These are phyloP conservation scores for Chalcosyrphus nemorum DNA, from an alignment of 2,888 invertebrate genomes.

Conservation along the genomic window DNA sequence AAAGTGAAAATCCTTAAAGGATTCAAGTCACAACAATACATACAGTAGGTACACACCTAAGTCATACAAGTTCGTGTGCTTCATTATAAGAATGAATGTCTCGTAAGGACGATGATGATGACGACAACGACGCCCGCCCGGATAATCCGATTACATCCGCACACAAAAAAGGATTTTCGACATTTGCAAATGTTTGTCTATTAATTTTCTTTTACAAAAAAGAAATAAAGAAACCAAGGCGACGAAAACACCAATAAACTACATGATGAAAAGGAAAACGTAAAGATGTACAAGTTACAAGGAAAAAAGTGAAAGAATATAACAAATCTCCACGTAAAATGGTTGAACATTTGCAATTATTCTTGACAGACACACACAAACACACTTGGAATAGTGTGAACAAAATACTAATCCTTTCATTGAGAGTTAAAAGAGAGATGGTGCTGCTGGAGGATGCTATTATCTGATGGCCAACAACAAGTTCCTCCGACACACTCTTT, in stretches of 20 bases:
- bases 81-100: slow-evolving; percentile 37
- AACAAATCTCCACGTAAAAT: slow-evolving; percentile 58
- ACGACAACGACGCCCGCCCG: slow-evolving; percentile 33
- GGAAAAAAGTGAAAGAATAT: slow-evolving; percentile 28
- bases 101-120: slow-evolving; percentile 5
- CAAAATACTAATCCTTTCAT: slow-evolving; percentile 62
- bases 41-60: not conserved
- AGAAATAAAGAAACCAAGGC: slow-evolving; percentile 8
- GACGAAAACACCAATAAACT: slow-evolving; percentile 59
- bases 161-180: slow-evolving; percentile 69
- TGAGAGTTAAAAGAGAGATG: slow-evolving; percentile 61
- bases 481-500: slow-evolving; percentile 6
- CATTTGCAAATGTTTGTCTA: slow-evolving; percentile 72
- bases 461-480: slow-evolving; percentile 59
- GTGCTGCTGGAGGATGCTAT: slow-evolving; percentile 38
- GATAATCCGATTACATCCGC: slow-evolving; percentile 68
- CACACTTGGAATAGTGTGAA: slow-evolving; percentile 25
- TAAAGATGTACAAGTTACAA: not conserved
- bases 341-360: slow-evolving; percentile 66
- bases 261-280: slow-evolving; percentile 57
- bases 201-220: slow-evolving; percentile 58
- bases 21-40: slow-evolving; percentile 23
- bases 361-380: slow-evolving; percentile 33
- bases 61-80: slow-evolving; percentile 19
- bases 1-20: slow-evolving; percentile 35